A percentile compares a stretch with the other conserved stretches of the same genome.
Conservation (phyloP, 92 coral and sea anemone species). For the Chrysogorgia sp. region DNA sequence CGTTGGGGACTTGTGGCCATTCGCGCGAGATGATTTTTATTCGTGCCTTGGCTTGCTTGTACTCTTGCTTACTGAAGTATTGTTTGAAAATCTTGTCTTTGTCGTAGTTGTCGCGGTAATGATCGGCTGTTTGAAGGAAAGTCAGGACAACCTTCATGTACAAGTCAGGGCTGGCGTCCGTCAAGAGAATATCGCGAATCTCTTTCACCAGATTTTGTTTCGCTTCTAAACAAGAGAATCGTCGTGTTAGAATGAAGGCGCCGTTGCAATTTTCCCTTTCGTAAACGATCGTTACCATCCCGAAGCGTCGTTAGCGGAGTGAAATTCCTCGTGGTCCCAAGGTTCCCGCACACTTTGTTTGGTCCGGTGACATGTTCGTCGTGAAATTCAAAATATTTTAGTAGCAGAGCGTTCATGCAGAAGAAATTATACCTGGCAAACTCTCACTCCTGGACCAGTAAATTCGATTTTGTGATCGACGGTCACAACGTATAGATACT, state of each 20-base stretch:
- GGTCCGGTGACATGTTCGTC: too few species aligned
- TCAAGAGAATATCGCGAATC: conserved; percentile 24
- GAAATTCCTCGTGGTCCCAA: too few species aligned
- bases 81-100: conserved; percentile 45
- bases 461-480: too few species aligned
- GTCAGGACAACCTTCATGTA: conserved; percentile 26
- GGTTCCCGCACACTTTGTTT: too few species aligned
- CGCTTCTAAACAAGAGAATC: conserved; percentile 15
- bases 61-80: conserved; percentile 41
- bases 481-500: too few species aligned
- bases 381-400: too few species aligned
- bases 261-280: too few species aligned
- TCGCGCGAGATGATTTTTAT: conserved; percentile 43
- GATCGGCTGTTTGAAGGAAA: conserved; percentile 36
- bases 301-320: too few species aligned
- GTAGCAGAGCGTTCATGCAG: too few species aligned
- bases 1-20: conserved; percentile 25
- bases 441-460: too few species aligned
- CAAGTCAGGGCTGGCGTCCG: conserved; percentile 26
- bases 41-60: conserved; percentile 42
- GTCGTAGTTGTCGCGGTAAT: conserved; percentile 47
- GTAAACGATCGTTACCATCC: too few species aligned
- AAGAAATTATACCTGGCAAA: too few species aligned
- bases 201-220: conserved; percentile 37
- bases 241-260: neutral